Evolutionary conservation across 2,888 invertebrate species (phyloP), one percentile per base, ranked within the genome.

Genomic region (Ectemnius continuus): DNA sequence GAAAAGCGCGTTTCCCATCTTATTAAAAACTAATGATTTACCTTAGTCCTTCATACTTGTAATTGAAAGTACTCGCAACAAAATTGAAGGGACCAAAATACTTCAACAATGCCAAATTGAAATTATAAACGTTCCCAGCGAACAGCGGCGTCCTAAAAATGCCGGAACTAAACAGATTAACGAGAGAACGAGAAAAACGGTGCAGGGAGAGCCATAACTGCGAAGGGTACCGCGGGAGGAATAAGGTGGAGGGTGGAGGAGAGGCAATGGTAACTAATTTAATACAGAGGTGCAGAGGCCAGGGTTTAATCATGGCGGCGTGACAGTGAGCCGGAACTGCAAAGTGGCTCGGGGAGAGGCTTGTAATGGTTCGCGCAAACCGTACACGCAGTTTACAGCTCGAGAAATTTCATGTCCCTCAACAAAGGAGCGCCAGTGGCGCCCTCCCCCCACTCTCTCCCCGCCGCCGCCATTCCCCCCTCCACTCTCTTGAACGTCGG

Each of bases 211-310:
- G 3, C 23, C 0, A 23, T 23, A 23, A 23, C 23, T 28, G 47
- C 5, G 57, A 56, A 74, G 59, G 58, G 63, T 63, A 48, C 58
- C 45, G 18, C 16, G n/a, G 3, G 8, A 28, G 18, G 58, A 52
- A 47, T 20, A 28, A 16, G 23, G 26, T n/a, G 47, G 59, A 46
- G 20, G 57, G 63, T 64, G 75, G 60, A 67, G 6, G 26, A 14
- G n/a, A 77, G 72, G 72, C 76, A 76, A 76, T 76, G 70, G 70
- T 70, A 62, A 68, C 76, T 76, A 76, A 78, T 78, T 78, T 76
- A 76, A 78, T 76, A 65, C 56, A 62, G 65, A 57, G 61, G 45
- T 62, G 71, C 45, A 52, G n/a, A 16, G 16, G 52, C 8, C 62
- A 26, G 52, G 59, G 70, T 70, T 64, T 59, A 68, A 73, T 26